Evolutionary conservation across 1,140 invertebrate genomes (phyloP), one percentile per base, ranked within the genome.

Genomic region (Neotoxoptera formosana): DNA sequence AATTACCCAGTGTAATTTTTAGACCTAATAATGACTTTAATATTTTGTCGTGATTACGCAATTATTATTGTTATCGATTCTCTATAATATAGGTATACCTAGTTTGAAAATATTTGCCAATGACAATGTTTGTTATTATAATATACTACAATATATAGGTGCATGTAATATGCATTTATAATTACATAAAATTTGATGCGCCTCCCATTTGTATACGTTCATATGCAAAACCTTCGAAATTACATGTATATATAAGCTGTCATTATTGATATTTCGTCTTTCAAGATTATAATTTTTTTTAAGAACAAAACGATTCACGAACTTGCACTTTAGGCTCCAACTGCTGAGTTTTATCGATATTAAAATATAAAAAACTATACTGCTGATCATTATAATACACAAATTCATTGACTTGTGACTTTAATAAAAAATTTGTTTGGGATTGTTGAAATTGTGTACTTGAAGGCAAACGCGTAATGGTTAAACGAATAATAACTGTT

Each of bases 321-420:
- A n/a, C 1, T 30, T 30, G 14, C 14, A 17, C 17, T 34, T n/a
- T n/a, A n/a, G 0, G 14, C 60, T n/a, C 4, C n/a, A 7, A 0
- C 30, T 76, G 14, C 60, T 76, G 30, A 76, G 14, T 76, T n/a
- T 76, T 76, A 6, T n/a, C 30, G n/a, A n/a, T 17, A n/a, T n/a
- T n/a, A n/a, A 17, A 76, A 76, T n/a, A 76, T 76, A n/a, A n/a
- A n/a, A 60, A 30, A 17, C n/a, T 76, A 17, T n/a, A 67, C 17
- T 9, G 25, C 17, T 9, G 25, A n/a, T 67, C 4, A 4, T 56
- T 67, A 67, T 30, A 60, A 21, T 34, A 76, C 14, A n/a, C 60
- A 6, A 76, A n/a, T n/a, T n/a, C 14, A n/a, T 14, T 17, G 4
- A 17, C 30, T 20, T n/a, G 14, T 20, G n/a, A 17, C 30, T 76